A percentile compares a stretch with the other conserved stretches of the same genome.
Conservation (phyloP, 2,797 vertebrate species). For the Benthosema pterotum region DNA sequence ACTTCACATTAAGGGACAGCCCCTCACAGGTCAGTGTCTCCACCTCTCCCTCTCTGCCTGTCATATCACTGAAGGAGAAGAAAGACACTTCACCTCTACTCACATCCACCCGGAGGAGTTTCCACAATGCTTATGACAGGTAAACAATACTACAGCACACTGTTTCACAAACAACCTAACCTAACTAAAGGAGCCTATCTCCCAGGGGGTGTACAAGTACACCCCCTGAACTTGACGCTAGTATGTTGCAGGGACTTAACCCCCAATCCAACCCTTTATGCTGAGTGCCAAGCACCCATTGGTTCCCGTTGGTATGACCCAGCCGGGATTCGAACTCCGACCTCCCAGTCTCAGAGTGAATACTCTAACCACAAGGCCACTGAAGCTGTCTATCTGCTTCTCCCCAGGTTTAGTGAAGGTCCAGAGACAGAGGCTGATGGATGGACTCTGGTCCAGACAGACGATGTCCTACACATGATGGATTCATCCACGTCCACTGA, state of each 20-base stretch:
- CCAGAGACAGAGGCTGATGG: conserved; percentile 84
- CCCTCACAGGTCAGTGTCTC: conserved; percentile 59
- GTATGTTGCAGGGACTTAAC: no score
- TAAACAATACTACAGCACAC: conserved; percentile 36
- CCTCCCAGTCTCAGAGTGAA: no score
- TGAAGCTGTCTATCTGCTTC: no score
- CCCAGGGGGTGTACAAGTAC: no score
- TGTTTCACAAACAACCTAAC: no score
- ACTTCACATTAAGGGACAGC: conserved; percentile 85
- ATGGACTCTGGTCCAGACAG: conserved; percentile 81
- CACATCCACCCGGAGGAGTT: conserved; percentile 76
- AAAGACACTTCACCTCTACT: conserved; percentile 73
- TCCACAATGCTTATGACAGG: conserved; percentile 84
- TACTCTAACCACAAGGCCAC: no score
- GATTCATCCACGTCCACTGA: conserved; percentile 85
- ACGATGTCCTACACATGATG: conserved; percentile 83
- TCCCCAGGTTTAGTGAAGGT: conserved; percentile 70
- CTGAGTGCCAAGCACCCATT: no score
- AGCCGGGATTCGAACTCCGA: no score
- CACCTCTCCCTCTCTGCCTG: conserved; percentile 79
- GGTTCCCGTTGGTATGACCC: no score
- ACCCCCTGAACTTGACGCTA: no score
- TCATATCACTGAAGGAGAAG: conserved; percentile 71
- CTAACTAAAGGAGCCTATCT: no score
- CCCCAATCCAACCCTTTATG: no score